Evolutionary conservation across 2,113 vertebrate species (phyloP).

Genomic region (Mormyrus iriodes): DNA sequence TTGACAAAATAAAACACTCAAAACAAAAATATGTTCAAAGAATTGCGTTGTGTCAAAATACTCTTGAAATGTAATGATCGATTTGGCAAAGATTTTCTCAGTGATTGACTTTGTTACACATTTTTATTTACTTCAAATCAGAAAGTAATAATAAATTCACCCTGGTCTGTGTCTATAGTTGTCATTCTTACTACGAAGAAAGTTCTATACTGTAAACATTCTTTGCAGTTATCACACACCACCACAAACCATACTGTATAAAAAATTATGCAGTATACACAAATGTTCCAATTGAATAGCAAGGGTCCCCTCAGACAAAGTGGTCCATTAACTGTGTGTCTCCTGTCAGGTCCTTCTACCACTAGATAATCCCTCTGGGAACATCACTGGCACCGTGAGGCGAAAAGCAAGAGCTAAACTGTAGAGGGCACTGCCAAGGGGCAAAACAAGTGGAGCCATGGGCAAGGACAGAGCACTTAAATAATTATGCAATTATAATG

Average conservation of each 20-base stretch:
- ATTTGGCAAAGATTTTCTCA: background rate
- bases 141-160: background rate
- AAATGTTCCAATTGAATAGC: background rate
- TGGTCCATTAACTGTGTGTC: background rate
- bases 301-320: background rate
- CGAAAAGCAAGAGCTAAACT: slow-evolving; percentile 68
- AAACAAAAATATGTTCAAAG: background rate
- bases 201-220: background rate
- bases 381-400: slow-evolving; percentile 77
- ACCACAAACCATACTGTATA: background rate
- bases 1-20: background rate
- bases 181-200: background rate
- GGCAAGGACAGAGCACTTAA: background rate
- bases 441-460: background rate
- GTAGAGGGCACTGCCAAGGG: slow-evolving; percentile 41
- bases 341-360: slow-evolving; percentile 75
- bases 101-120: background rate
- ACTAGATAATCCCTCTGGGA: slow-evolving; percentile 80
- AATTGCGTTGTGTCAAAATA: background rate
- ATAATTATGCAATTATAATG: background rate
- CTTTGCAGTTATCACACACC: background rate
- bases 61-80: background rate
- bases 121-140: background rate
- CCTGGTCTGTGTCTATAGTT: background rate
- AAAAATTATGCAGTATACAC: background rate